Evolutionary conservation across 2,797 vertebrate species (phyloP), one percentile per base, ranked within the genome.

Genomic region (Pampus argenteus): DNA sequence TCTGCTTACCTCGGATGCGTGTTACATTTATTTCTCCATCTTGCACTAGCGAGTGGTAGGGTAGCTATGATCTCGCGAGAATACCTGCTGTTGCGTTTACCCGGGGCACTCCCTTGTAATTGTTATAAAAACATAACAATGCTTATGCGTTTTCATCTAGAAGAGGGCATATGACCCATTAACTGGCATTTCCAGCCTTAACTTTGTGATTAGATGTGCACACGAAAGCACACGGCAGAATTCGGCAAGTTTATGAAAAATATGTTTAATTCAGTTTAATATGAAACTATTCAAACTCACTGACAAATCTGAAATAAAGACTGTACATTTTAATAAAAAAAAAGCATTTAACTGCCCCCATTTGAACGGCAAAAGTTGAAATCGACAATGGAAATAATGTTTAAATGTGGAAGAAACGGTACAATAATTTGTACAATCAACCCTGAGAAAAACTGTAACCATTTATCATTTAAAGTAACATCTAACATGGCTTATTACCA

Each of bases 21-120:
- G 91, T 92, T 93, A 92, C 86, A 93, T 90, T 91, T 87, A 90
- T 91, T 94, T 95, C 95, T 94, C 95, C 95, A 95, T 95, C 90
- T 95, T 95, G 93, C 91, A 92, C 91, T 93, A 87, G 91, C 88
- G 87, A 91, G 90, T 89, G 84, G 91, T 89, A 87, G 90, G 87
- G 78, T 64, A 74, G 72, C 66, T 71, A 15, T 28, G 79, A 73
- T 93, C 91, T 94, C 94, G 94, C 94, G 94, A 94, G 90, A 94
- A 50, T 78, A 90, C 78, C 77, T 76, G 78, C 59, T 75, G 52
- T 42, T 86, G 81, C 81, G 75, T 84, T 85, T 56, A 66, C 68
- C 26, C 62, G 44, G 71, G 86, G 72, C 89, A 91, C 88, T 90
- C 90, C 85, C 85, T 86, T 79, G 66, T 62, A 78, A 72, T 74